These are phyloP conservation scores for Oncorhynchus clarkii DNA, from an alignment of 2,113 vertebrate species.

Conservation along the genomic window DNA sequence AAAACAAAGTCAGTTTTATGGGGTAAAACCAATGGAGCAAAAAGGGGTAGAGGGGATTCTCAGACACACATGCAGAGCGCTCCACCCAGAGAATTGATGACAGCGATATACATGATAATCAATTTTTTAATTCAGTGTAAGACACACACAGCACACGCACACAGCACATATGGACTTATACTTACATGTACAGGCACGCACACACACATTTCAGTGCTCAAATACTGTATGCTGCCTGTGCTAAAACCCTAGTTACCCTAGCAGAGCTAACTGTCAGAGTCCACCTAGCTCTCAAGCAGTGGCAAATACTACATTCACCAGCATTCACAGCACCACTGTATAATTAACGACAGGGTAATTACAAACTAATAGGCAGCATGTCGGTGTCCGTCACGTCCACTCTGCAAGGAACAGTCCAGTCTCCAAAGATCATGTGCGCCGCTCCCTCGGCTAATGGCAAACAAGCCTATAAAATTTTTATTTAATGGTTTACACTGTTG, in stretches of 20 bases:
- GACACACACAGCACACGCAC: slow-evolving; percentile 10
- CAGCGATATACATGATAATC: slow-evolving; percentile 23
- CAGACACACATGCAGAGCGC: slow-evolving; percentile 45
- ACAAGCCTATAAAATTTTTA: neutral
- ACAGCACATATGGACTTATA: slow-evolving; percentile 9
- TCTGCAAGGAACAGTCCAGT: neutral
- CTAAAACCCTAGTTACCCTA: neutral
- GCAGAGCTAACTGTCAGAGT: slow-evolving; percentile 1
- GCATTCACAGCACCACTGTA: slow-evolving; percentile 44
- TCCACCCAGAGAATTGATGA: slow-evolving; percentile 52
- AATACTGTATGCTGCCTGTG: neutral
- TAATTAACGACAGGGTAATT: slow-evolving; percentile 6
- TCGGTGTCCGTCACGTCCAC: neutral
- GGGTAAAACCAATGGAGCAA: slow-evolving; percentile 42
- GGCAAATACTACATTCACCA: slow-evolving; percentile 38
- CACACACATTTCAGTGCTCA: slow-evolving; percentile 21
- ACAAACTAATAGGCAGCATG: too few relatives aligned
- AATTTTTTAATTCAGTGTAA: neutral
- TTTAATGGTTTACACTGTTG: slow-evolving; percentile 31
- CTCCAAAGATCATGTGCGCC: slow-evolving; percentile 7
- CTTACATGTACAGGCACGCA: neutral
- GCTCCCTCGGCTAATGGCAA: slow-evolving; percentile 26
- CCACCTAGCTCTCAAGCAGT: slow-evolving; percentile 19
- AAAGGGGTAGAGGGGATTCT: neutral
- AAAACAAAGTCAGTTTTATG: slow-evolving; percentile 41